These are phyloP conservation scores for Fregetta grallaria DNA, from an alignment of 2,113 vertebrate species.

Conservation along the genomic window DNA sequence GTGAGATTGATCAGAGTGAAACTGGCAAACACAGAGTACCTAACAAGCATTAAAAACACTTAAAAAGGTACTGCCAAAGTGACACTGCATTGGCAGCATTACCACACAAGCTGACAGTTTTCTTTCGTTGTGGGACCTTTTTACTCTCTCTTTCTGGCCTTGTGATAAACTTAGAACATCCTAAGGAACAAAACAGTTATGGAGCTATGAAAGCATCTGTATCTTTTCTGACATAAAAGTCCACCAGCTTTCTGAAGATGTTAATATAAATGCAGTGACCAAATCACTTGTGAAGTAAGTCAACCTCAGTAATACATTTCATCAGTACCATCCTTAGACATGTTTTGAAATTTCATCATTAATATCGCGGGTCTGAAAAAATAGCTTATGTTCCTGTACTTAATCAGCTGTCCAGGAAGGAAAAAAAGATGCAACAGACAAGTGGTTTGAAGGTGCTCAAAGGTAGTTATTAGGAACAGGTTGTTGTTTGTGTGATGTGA, in stretches of 20 bases:
- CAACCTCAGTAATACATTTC: not conserved
- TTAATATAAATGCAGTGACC: not conserved
- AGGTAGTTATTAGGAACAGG: not conserved
- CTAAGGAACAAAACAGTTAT: not conserved
- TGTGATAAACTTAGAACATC: not conserved
- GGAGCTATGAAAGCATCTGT: not conserved
- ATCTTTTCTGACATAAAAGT: not conserved
- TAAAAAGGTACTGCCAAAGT: not conserved
- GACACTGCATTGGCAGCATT: not conserved
- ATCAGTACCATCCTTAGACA: not conserved
- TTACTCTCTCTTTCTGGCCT: not conserved
- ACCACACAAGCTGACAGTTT: not conserved
- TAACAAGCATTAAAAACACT: not conserved
- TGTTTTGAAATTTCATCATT: not conserved
- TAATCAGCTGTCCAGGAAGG: not conserved
- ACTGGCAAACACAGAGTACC: not conserved
- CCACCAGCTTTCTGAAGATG: not conserved
- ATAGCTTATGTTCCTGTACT: not conserved
- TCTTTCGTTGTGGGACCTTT: not conserved
- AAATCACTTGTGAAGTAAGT: not conserved
- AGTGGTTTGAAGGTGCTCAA: not conserved
- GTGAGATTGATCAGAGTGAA: not conserved
- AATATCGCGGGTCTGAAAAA: not conserved
- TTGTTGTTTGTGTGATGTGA: not conserved
- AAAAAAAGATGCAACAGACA: not conserved